A percentile compares a stretch with the other conserved stretches of the same genome.
Conservation (phyloP, 2,797 vertebrate genomes). For the Varecia variegata region DNA sequence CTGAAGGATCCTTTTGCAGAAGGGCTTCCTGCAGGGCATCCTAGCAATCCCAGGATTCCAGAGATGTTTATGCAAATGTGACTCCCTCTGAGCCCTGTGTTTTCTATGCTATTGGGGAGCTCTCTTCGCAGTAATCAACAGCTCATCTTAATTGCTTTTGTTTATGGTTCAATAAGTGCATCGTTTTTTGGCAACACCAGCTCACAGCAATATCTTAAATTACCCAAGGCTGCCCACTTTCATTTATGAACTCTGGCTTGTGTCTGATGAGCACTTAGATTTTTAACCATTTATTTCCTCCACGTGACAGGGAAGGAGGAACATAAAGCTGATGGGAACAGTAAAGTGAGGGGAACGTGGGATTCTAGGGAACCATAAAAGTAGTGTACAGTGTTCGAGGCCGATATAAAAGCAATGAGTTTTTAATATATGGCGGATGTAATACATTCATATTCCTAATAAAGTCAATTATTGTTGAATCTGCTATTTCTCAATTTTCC, state of each 20-base stretch:
- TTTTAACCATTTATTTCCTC: slow-evolving; percentile 77
- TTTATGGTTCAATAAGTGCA: slow-evolving; percentile 74
- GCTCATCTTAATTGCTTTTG: slow-evolving; percentile 76
- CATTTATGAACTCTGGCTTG: slow-evolving; percentile 66
- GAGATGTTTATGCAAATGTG: slow-evolving; percentile 24
- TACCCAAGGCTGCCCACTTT: slow-evolving; percentile 68
- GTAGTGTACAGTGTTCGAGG: background rate
- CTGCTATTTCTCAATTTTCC: slow-evolving; percentile 68
- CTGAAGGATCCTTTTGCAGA: background rate
- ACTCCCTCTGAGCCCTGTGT: background rate
- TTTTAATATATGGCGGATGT: slow-evolving; percentile 62
- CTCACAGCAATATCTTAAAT: slow-evolving; percentile 79
- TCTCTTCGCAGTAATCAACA: slow-evolving; percentile 69
- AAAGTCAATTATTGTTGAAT: slow-evolving; percentile 72
- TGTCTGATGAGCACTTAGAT: slow-evolving; percentile 68
- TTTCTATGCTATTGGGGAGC: background rate
- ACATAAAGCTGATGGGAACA: slow-evolving; percentile 64
- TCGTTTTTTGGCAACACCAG: slow-evolving; percentile 68
- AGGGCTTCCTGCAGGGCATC: background rate
- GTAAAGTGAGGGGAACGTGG: slow-evolving; percentile 3
- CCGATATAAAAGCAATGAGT: slow-evolving; percentile 65
- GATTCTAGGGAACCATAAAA: slow-evolving; percentile 65
- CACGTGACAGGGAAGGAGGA: slow-evolving; percentile 52
- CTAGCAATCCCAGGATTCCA: background rate
- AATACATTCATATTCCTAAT: slow-evolving; percentile 67